Evolutionary conservation across 2,888 invertebrate species (phyloP).

Genomic region (Microctonus hyperodae): DNA sequence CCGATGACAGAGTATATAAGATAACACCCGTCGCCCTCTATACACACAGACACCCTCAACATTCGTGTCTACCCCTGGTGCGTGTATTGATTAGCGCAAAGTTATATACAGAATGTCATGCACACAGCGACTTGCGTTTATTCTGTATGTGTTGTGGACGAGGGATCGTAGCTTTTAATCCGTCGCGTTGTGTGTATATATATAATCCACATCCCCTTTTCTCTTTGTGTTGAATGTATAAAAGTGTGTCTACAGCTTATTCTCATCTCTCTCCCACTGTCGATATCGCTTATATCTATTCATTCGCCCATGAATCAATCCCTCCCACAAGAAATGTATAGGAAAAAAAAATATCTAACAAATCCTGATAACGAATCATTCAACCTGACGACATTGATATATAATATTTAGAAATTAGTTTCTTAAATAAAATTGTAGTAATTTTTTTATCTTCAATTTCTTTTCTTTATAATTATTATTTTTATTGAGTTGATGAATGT

Average conservation of each 20-base stretch:
- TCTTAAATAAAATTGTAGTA: no score
- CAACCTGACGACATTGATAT: no score
- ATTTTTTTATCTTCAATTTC: no score
- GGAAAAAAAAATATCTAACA: no score
- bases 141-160: slow-evolving; percentile 32
- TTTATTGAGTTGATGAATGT: no score
- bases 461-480: no score
- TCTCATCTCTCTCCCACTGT: not conserved
- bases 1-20: slow-evolving; percentile 47
- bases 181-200: slow-evolving; percentile 39
- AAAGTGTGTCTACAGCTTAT: not conserved
- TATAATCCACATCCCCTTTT: slow-evolving; percentile 17
- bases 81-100: slow-evolving; percentile 54
- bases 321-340: no score
- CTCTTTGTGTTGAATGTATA: not conserved
- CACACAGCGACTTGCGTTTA: slow-evolving; percentile 12
- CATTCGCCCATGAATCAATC: not conserved
- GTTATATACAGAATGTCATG: slow-evolving; percentile 41
- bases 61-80: slow-evolving; percentile 33
- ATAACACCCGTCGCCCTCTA: slow-evolving; percentile 44
- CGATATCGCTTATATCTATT: slow-evolving; percentile 41
- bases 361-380: no score
- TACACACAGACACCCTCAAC: slow-evolving; percentile 20
- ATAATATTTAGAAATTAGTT: no score
- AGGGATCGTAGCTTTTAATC: slow-evolving; percentile 48